Conservation (phyloP, 2,888 invertebrate genomes). For the Drosophila parthenogenetica region DNA sequence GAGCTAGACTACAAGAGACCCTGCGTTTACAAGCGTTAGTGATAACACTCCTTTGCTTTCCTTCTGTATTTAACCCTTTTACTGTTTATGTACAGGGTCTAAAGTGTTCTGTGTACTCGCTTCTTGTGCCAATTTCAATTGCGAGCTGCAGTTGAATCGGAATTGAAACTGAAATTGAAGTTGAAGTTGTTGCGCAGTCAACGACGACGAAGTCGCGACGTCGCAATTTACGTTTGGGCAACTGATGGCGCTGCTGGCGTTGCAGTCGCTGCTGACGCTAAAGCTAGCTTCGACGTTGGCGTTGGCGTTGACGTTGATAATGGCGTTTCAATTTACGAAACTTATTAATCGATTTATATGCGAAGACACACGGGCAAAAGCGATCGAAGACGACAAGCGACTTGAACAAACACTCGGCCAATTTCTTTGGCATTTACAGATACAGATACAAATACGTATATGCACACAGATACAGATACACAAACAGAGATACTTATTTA, state of each 20-base stretch:
- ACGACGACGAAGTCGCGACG: conserved; percentile 20
- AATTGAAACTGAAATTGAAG: conserved; percentile 21
- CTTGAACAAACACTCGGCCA: conserved; percentile 35
- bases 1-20: neutral
- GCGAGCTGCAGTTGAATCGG: conserved; percentile 28
- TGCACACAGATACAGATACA: conserved; percentile 7
- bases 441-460: conserved; percentile 14
- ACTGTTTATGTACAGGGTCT: neutral
- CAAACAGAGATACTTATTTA: conserved; percentile 3
- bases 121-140: conserved; percentile 52
- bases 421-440: conserved; percentile 49
- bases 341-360: conserved; percentile 80
- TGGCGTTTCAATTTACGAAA: conserved; percentile 75
- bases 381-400: conserved; percentile 15
- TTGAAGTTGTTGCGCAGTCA: conserved; percentile 53
- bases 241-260: conserved; percentile 30
- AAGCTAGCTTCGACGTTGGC: conserved; percentile 8
- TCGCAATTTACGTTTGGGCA: conserved; percentile 52
- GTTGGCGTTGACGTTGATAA: conserved; percentile 55
- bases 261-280: conserved; percentile 13
- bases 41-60: too few species aligned
- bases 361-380: conserved; percentile 60
- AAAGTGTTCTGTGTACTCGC: neutral
- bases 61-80: neutral
- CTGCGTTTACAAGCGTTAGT: too few species aligned